A percentile compares a stretch with the other conserved stretches of the same genome.
These are phyloP conservation scores for Catocala sponsa DNA, from an alignment of 2,888 invertebrate genomes.

Conservation along the genomic window DNA sequence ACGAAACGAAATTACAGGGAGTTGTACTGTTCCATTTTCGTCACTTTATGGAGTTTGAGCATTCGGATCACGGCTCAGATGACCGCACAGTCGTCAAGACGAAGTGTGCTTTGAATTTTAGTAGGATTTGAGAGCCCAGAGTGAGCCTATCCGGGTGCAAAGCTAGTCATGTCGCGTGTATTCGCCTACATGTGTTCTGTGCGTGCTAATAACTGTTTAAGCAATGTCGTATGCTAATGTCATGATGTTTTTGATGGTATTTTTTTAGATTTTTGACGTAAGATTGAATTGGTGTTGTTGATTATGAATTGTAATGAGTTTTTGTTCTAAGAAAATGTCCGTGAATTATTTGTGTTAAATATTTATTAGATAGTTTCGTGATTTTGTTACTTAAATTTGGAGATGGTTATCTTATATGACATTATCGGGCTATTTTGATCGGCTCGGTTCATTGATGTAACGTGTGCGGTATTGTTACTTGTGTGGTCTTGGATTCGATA, in stretches of 20 bases:
- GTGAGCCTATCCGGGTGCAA: conserved; percentile 41
- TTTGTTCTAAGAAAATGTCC: background rate
- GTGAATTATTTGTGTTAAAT: background rate
- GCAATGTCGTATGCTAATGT: conserved; percentile 41
- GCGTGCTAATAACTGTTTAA: conserved; percentile 45
- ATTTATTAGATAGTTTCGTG: too few relatives aligned
- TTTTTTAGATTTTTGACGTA: conserved; percentile 40
- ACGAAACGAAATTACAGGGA: conserved; percentile 76
- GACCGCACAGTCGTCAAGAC: conserved; percentile 63
- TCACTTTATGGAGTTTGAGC: conserved; percentile 56
- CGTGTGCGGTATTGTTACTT: too few relatives aligned
- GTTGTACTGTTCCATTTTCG: conserved; percentile 68
- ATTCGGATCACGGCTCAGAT: conserved; percentile 67
- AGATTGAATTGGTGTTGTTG: conserved; percentile 25
- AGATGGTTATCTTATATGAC: too few relatives aligned
- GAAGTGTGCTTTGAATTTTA: conserved; percentile 62
- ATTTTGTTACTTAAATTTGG: too few relatives aligned
- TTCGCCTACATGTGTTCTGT: conserved; percentile 39
- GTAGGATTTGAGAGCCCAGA: conserved; percentile 2
- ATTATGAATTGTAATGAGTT: conserved; percentile 20
- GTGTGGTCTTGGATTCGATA: too few relatives aligned
- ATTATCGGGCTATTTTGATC: too few relatives aligned
- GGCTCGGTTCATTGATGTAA: too few relatives aligned
- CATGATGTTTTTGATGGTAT: conserved; percentile 31
- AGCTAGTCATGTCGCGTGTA: conserved; percentile 28